phyloP scores from a whole-genome alignment of 2,888 invertebrate species.

The Caenorhabditis angaria region DNA sequence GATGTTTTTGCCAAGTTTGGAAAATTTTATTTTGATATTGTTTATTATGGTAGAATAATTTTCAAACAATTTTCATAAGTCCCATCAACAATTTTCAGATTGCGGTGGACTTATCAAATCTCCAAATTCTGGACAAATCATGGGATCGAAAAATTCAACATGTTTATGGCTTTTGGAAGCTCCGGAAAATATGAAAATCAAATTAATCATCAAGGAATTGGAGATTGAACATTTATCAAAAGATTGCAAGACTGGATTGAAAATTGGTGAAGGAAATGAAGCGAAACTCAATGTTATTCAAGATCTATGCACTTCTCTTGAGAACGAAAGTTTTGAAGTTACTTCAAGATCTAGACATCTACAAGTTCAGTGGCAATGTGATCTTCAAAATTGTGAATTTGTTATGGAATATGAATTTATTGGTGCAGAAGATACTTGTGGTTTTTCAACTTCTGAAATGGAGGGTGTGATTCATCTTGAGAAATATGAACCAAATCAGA shows the following conservation, averaged over 20 bases:
- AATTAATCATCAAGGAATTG: not conserved
- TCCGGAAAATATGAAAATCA: slow-evolving; percentile 26
- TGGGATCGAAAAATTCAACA: slow-evolving; percentile 50
- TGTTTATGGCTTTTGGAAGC: slow-evolving; percentile 66
- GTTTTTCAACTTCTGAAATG: slow-evolving; percentile 55
- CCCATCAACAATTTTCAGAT: slow-evolving; percentile 28
- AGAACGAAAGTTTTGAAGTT: not conserved
- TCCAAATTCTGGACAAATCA: slow-evolving; percentile 47
- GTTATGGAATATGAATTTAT: too few relatives aligned
- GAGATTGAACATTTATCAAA: too few relatives aligned
- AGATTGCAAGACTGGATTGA: slow-evolving; percentile 9
- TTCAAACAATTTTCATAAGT: not conserved
- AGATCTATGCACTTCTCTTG: not conserved
- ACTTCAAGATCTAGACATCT: not conserved
- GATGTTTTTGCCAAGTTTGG: slow-evolving; percentile 20
- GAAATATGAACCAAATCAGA: slow-evolving; percentile 26
- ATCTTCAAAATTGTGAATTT: too few relatives aligned
- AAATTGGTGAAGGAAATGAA: slow-evolving; percentile 45
- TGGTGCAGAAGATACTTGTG: too few relatives aligned
- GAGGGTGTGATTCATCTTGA: slow-evolving; percentile 46
- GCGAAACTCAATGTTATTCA: slow-evolving; percentile 27
- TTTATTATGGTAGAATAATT: slow-evolving; percentile 43
- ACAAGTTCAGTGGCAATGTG: too few relatives aligned
- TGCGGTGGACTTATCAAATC: slow-evolving; percentile 54
- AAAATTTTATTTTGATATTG: slow-evolving; percentile 40